phyloP scores from a whole-genome alignment of 2,113 vertebrate genomes.

The Collichthys lucidus region DNA sequence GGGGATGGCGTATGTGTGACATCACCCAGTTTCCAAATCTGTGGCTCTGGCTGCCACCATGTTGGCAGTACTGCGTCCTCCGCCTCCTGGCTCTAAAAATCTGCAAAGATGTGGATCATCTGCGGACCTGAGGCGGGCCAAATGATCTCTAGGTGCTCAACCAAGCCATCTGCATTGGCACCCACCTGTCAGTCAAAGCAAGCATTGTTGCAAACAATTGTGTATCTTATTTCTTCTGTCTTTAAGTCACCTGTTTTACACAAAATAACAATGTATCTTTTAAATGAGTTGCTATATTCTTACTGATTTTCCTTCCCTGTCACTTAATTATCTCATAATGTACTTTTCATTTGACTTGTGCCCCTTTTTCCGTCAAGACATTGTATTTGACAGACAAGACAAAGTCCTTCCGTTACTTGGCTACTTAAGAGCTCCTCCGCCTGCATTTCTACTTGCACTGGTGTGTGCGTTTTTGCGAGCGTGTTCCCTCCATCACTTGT shows the following conservation, averaged over 20 bases:
- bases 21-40: no score
- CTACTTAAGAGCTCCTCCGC: constrained; percentile 46
- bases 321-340: constrained; percentile 1
- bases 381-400: constrained; percentile 45
- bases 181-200: no score
- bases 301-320: not conserved
- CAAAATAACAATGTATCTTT: not conserved
- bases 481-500: constrained; percentile 48
- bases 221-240: not conserved
- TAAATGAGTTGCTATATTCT: not conserved
- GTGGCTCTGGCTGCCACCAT: no score
- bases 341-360: constrained; percentile 5
- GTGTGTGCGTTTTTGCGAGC: not conserved
- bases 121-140: no score
- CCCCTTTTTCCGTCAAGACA: constrained; percentile 21
- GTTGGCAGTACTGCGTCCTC: no score
- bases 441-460: constrained; percentile 13
- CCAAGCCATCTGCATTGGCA: no score
- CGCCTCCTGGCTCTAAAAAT: no score
- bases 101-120: no score
- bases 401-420: constrained; percentile 47
- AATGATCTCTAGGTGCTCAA: no score
- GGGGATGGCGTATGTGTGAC: no score
- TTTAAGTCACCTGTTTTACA: constrained; percentile 6
- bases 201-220: not conserved